Evolutionary conservation across 2,113 vertebrate species (phyloP), one percentile per base, ranked within the genome.

Genomic region (Saguinus imperator): DNA sequence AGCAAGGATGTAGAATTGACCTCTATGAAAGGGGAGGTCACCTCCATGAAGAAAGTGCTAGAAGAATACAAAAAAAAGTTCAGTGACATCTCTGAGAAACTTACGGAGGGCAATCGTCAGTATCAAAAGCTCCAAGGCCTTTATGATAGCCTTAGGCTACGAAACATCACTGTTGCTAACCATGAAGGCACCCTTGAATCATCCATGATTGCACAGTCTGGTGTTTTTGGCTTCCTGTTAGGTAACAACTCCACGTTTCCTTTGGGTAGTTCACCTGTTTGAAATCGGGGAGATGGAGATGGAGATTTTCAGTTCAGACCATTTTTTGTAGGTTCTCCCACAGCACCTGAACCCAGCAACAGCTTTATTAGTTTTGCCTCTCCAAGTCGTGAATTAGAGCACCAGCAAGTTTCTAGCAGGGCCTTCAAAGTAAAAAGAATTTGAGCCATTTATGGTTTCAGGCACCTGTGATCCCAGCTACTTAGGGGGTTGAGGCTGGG

Each of bases 61-160:
- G 99, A 99, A 72, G 99, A 99, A 94, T 99, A 99, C 79, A 99
- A 99, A 98, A 99, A 98, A 92, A 99, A 99, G 98, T 99, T 99
- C 98, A 99, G 98, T 48, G 99, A 99, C 87, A 98, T 99, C 80
- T 99, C 99, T 3, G 99, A 99, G 98, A 98, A 99, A 95, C 98
- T 99, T 95, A 99, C 99, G 99, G 99, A 99, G 95, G 98, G 99
- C 97, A 99, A 99, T 98, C 98, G 99, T 37, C 99, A 99, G 96
- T 99, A 99, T 98, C 99, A 99, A 98, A 99, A 99, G 73, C 98
- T 99, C 1, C 99, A 99, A 97, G 99, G 99, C 61, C 98, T 99
- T 25, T 99, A 99, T 43, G 99, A 99, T 97, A 99, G 99, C 21
- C 98, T 99, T 92, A 99, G 99, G 64, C 98, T 99, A 61, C 99